These are phyloP conservation scores for Anoncus sp. DNA, from an alignment of 2,888 invertebrate genomes.

Conservation along the genomic window DNA sequence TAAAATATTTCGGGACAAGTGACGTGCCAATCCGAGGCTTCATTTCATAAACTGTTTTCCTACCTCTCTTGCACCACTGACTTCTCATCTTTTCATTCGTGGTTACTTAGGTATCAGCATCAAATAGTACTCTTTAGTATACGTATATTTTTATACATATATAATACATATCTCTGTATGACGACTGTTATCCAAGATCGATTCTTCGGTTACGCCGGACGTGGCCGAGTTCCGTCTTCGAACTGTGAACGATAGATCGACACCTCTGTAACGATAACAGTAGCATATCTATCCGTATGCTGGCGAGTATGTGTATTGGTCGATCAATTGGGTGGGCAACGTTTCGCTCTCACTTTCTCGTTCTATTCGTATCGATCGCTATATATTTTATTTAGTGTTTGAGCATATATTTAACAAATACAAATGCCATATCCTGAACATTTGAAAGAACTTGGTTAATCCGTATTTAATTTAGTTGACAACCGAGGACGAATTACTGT, in stretches of 20 bases:
- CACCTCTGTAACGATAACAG: constrained; percentile 14
- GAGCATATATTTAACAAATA: too few species aligned
- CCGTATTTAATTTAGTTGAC: too few species aligned
- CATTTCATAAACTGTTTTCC: not conserved
- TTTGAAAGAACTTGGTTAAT: too few species aligned
- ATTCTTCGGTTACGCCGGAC: constrained; percentile 30
- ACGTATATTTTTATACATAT: not conserved
- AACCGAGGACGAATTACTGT: too few species aligned
- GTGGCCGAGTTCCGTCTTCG: constrained; percentile 19
- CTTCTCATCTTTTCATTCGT: not conserved
- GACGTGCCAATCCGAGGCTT: not conserved
- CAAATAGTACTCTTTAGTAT: not conserved
- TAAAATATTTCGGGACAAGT: not conserved
- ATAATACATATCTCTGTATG: constrained; percentile 1
- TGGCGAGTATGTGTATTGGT: too few species aligned
- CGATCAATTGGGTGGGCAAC: too few species aligned
- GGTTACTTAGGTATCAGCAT: not conserved
- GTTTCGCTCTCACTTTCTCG: too few species aligned
- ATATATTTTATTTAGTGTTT: too few species aligned
- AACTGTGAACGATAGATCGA: constrained; percentile 35
- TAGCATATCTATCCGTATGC: too few species aligned
- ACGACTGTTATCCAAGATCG: constrained; percentile 7
- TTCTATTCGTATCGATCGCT: too few species aligned
- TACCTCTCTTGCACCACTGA: not conserved
- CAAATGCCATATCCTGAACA: too few species aligned